Evolutionary conservation across 2,113 vertebrate genomes (phyloP).

Genomic region (Ahaetulla prasina): DNA sequence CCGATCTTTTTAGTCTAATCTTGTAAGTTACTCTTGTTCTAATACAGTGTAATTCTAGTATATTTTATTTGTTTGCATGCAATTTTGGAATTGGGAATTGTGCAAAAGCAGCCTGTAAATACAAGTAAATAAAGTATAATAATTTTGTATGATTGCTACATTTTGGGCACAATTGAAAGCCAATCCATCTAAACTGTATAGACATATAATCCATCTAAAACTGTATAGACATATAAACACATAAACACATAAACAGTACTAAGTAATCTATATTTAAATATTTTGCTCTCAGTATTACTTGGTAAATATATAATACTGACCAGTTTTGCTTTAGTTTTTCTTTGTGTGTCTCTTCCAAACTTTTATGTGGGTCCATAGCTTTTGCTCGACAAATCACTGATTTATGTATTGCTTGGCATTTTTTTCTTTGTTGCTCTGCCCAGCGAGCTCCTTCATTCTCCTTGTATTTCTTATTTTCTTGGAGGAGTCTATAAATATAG

Average conservation of each 20-base stretch:
- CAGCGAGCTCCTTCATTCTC: conserved; percentile 74
- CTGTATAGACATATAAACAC: background rate
- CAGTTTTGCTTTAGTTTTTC: conserved; percentile 79
- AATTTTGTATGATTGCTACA: background rate
- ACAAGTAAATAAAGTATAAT: background rate
- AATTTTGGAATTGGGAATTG: background rate
- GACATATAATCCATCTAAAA: background rate
- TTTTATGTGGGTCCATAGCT: conserved; percentile 85
- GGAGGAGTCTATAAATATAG: conserved; percentile 70
- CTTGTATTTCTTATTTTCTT: conserved; percentile 75
- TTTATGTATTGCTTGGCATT: conserved; percentile 76
- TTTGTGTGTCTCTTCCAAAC: conserved; percentile 79
- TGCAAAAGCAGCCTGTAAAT: background rate
- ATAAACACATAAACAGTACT: background rate
- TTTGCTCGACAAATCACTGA: conserved; percentile 79
- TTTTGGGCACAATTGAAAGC: background rate
- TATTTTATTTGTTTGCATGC: background rate
- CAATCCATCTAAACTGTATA: background rate
- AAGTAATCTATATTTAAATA: background rate
- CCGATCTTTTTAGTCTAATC: background rate
- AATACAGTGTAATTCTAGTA: background rate
- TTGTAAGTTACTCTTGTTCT: background rate
- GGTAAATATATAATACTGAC: conserved; percentile 64
- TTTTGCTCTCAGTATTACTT: background rate
- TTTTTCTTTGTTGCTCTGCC: conserved; percentile 77